Evolutionary conservation across 1,140 invertebrate genomes (phyloP).

Genomic region (Amyelois transitella): DNA sequence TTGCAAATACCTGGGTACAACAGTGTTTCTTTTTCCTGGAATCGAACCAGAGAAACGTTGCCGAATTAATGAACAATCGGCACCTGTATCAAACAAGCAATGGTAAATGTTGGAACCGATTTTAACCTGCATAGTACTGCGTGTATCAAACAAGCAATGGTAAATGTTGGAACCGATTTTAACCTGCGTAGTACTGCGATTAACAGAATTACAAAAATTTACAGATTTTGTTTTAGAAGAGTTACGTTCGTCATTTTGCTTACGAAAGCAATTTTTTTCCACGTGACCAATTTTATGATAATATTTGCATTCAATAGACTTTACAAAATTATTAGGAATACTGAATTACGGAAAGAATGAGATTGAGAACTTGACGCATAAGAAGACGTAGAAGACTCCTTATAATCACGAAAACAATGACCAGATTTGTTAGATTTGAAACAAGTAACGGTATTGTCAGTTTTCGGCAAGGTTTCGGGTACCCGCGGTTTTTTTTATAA

Average conservation of each 20-base stretch:
- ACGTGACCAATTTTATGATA: too few species aligned
- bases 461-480: neutral
- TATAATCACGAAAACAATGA: slow-evolving; percentile 6
- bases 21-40: slow-evolving; percentile 11
- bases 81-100: too few species aligned
- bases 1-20: neutral
- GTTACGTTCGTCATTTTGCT: slow-evolving; percentile 6
- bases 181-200: slow-evolving; percentile 10
- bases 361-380: neutral
- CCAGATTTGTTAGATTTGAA: slow-evolving; percentile 20
- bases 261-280: too few species aligned
- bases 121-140: too few species aligned
- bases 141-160: neutral
- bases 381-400: neutral
- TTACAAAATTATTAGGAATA: neutral
- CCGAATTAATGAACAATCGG: neutral
- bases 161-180: neutral
- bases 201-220: slow-evolving; percentile 14
- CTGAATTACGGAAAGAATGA: neutral
- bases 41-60: slow-evolving; percentile 10
- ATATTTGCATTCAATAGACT: slow-evolving; percentile 16
- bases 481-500: slow-evolving; percentile 1
- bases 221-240: slow-evolving; percentile 9
- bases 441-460: neutral
- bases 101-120: too few species aligned